Conservation (phyloP, 2,888 invertebrate genomes). For the Cheilosia impressa region DNA sequence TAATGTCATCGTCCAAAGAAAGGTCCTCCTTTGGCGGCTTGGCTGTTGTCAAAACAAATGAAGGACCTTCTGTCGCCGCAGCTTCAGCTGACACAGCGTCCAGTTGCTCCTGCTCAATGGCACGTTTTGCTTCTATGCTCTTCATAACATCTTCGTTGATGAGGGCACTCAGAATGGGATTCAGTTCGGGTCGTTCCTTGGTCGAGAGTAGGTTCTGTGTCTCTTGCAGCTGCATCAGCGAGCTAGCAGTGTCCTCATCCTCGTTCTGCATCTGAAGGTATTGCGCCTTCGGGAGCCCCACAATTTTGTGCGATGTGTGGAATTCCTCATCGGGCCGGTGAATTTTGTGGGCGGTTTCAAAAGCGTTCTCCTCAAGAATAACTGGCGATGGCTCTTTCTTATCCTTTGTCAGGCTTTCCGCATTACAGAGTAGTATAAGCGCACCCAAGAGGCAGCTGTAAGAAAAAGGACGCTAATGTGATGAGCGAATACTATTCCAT, state of each 20-base stretch:
- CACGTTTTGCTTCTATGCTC: conserved; percentile 84
- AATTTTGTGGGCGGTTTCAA: conserved; percentile 89
- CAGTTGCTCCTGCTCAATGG: conserved; percentile 81
- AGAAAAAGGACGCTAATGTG: not conserved
- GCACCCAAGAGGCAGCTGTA: conserved; percentile 79
- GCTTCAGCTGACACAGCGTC: conserved; percentile 79
- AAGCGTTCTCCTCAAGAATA: conserved; percentile 80
- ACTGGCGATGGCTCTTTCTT: conserved; percentile 64
- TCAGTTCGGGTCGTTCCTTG: conserved; percentile 83
- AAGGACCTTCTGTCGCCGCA: conserved; percentile 27
- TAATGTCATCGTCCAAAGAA: conserved; percentile 77
- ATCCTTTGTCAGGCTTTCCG: conserved; percentile 63
- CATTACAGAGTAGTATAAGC: conserved; percentile 77
- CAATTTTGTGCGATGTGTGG: conserved; percentile 81
- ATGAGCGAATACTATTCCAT: too few species aligned
- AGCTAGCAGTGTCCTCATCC: conserved; percentile 76
- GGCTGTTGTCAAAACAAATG: conserved; percentile 78
- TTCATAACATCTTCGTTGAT: conserved; percentile 85
- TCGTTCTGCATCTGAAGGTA: conserved; percentile 61
- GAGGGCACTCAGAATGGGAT: conserved; percentile 83
- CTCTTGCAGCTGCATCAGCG: conserved; percentile 77
- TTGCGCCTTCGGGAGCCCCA: conserved; percentile 66
- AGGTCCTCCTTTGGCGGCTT: conserved; percentile 71
- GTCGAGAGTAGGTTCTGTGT: conserved; percentile 82
- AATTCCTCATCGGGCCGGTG: conserved; percentile 82